Conservation (phyloP, 2,888 invertebrate species). For the Noctua comes region DNA sequence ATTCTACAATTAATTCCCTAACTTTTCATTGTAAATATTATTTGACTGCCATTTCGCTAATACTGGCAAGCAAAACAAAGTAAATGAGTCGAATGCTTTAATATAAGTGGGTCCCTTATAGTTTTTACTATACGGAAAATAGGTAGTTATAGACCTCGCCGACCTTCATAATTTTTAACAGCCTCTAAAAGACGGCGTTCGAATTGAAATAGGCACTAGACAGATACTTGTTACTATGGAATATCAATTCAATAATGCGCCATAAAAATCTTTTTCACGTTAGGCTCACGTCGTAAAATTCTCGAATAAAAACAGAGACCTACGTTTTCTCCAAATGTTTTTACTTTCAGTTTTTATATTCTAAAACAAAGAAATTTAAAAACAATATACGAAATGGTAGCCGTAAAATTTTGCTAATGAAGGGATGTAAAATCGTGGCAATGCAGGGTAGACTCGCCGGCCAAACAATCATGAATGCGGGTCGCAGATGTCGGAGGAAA, state of each 20-base stretch:
- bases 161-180: constrained; percentile 37
- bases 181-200: constrained; percentile 15
- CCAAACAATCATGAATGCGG: constrained; percentile 84
- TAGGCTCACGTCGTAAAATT: constrained; percentile 27
- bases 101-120: neutral
- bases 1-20: constrained; percentile 79
- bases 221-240: neutral
- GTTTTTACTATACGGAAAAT: neutral
- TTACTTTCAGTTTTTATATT: constrained; percentile 25
- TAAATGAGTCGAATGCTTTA: constrained; percentile 9
- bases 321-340: constrained; percentile 24
- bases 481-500: constrained; percentile 79
- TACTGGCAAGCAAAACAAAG: constrained; percentile 44
- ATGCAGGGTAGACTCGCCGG: constrained; percentile 72
- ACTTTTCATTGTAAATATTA: constrained; percentile 76
- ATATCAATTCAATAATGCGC: constrained; percentile 32
- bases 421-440: constrained; percentile 69
- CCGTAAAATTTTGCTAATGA: constrained; percentile 76
- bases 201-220: constrained; percentile 17
- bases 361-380: constrained; percentile 36
- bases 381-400: constrained; percentile 55
- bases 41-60: constrained; percentile 64
- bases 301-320: constrained; percentile 18
- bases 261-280: constrained; percentile 35
- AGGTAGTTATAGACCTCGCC: too few relatives aligned